A percentile compares a stretch with the other conserved stretches of the same genome.
Conservation (phyloP, 2,888 invertebrate genomes). For the Tetramorium bicarinatum region DNA sequence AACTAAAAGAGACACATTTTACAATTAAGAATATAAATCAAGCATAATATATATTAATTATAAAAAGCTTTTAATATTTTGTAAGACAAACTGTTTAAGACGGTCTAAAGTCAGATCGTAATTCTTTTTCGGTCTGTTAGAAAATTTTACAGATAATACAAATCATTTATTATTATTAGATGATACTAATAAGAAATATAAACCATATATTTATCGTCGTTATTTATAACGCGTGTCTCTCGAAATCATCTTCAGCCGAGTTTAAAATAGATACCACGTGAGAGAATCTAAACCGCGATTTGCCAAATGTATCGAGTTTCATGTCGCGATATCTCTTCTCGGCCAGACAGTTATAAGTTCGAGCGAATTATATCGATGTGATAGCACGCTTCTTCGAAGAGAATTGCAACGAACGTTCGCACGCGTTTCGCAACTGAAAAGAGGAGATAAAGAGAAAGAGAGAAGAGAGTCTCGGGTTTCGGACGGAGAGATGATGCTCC, state of each 20-base stretch:
- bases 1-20: not conserved
- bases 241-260: not conserved
- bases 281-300: conserved; percentile 1
- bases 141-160: not conserved
- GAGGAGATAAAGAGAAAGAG: not conserved
- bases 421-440: not conserved
- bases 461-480: conserved; percentile 56
- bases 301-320: conserved; percentile 20
- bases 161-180: not conserved
- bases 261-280: conserved; percentile 28
- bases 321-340: conserved; percentile 29
- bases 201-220: not conserved
- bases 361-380: conserved; percentile 36
- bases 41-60: not conserved
- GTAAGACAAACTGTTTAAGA: not conserved
- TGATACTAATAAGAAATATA: not conserved
- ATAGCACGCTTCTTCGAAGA: conserved; percentile 33
- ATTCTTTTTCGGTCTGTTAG: not conserved
- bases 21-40: not conserved
- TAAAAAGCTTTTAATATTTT: not conserved
- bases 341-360: conserved; percentile 18
- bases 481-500: conserved; percentile 50
- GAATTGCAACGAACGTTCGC: not conserved
- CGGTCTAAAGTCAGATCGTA: not conserved
- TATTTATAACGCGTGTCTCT: not conserved